Conservation (phyloP, 2,113 vertebrate species). For the Aspiorhynchus laticeps region DNA sequence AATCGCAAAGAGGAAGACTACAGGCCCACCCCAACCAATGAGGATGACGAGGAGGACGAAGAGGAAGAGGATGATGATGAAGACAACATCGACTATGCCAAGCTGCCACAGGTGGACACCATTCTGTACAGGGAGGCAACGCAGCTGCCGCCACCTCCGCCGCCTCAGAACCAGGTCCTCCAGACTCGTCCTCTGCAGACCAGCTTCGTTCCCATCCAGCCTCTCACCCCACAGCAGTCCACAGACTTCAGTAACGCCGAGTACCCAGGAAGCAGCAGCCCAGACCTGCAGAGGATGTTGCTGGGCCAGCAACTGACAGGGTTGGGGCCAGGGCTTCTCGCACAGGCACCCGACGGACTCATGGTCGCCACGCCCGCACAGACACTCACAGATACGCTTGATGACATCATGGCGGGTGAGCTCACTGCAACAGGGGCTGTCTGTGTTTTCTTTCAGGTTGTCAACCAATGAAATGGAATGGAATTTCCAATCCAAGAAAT, state of each 20-base stretch:
- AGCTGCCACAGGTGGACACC: slow-evolving; percentile 90
- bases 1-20: slow-evolving; percentile 69
- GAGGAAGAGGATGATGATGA: slow-evolving; percentile 79
- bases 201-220: slow-evolving; percentile 90
- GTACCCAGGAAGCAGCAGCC: slow-evolving; percentile 86
- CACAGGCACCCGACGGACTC: slow-evolving; percentile 89
- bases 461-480: neutral
- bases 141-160: slow-evolving; percentile 70
- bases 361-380: slow-evolving; percentile 92
- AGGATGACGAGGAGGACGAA: slow-evolving; percentile 79
- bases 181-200: slow-evolving; percentile 76
- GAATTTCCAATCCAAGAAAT: neutral
- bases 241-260: slow-evolving; percentile 89
- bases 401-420: slow-evolving; percentile 98
- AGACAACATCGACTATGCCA: slow-evolving; percentile 87
- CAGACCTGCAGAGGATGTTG: slow-evolving; percentile 92
- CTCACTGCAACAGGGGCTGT: slow-evolving; percentile 22
- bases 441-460: neutral
- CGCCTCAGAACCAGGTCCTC: slow-evolving; percentile 74
- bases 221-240: slow-evolving; percentile 81
- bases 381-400: slow-evolving; percentile 98
- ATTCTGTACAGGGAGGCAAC: slow-evolving; percentile 84
- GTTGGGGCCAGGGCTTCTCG: slow-evolving; percentile 90
- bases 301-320: slow-evolving; percentile 89
- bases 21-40: slow-evolving; percentile 61